Evolutionary conservation across 2,888 invertebrate species (phyloP), one percentile per base, ranked within the genome.

Genomic region (Odontocolon sp.): DNA sequence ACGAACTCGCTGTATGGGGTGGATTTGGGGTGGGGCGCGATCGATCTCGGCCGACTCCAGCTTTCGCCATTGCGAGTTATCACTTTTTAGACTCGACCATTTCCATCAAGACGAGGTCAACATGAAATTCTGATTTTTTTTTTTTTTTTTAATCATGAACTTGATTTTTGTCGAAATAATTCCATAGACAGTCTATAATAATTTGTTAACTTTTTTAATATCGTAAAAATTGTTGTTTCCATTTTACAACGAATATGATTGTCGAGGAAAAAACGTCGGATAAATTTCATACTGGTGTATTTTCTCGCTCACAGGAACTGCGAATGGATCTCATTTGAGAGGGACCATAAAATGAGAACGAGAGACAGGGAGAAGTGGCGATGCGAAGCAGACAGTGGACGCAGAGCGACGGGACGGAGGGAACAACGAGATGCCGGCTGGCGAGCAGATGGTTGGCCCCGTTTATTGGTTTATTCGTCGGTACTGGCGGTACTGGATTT

Each of bases 391-490:
- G 70, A 68, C 72, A 56, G 77, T 57, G 54, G 74, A 54, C 57
- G 18, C 69, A 21, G 52, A 47, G 52, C 70, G 67, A 67, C 69
- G 72, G 77, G 69, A 72, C 63, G 69, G 80, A 77, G 81, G 81
- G 77, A 77, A 80, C n/a, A n/a, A n/a, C 85, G 82, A 84, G 82
- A 86, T 87, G 87, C 88, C 89, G 89, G 89, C 88, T 89, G 90
- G 87, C 85, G 84, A 88, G 89, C 90, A 90, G 90, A 90, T 90
- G 90, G 88, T 88, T 87, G 88, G 87, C 83, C 79, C 84, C 89
- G 89, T 89, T 90, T 90, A 90, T 90, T 90, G 90, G 90, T 90
- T 89, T 88, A 89, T 88, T 90, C 88, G 88, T 85, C 82, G 84
- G 78, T 83, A 85, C 86, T 85, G 81, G 86, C 86, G 83, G 84